A percentile compares a stretch with the other conserved stretches of the same genome.
phyloP scores from a whole-genome alignment of 2,797 vertebrate species.

The Sebastes wilsoni region DNA sequence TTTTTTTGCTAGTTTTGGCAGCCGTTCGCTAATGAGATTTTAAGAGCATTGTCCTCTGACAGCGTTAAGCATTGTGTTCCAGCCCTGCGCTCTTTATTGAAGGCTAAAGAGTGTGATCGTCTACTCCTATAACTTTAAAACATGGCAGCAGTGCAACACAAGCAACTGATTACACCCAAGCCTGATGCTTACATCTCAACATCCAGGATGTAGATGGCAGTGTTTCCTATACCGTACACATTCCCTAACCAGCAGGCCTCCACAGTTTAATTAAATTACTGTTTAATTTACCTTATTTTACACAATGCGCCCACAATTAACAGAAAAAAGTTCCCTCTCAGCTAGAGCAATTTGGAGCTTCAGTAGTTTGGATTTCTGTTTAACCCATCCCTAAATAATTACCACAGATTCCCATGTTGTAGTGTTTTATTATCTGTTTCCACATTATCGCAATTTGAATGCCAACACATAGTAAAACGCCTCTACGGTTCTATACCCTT shows the following conservation, averaged over 20 bases:
- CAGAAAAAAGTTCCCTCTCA: background rate
- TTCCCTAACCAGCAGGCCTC: background rate
- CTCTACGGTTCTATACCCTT: accelerated
- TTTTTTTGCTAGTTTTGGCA: slow-evolving; percentile 36
- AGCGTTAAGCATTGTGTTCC: slow-evolving; percentile 10
- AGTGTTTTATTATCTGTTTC: background rate
- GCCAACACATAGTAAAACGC: background rate
- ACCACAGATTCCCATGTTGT: background rate
- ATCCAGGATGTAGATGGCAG: background rate
- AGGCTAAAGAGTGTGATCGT: slow-evolving; percentile 12
- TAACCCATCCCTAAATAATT: background rate
- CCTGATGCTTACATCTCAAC: background rate
- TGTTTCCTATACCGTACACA: background rate
- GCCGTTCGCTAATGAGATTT: slow-evolving; percentile 40
- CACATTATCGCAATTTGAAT: background rate
- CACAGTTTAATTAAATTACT: background rate
- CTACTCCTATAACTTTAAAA: slow-evolving; percentile 11
- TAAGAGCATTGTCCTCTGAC: slow-evolving; percentile 46
- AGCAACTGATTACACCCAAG: background rate
- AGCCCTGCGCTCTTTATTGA: slow-evolving; percentile 26
- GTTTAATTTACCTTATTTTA: background rate
- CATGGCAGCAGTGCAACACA: slow-evolving; percentile 2
- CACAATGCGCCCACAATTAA: background rate
- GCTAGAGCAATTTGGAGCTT: background rate
- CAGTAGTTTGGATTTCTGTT: background rate